phyloP scores from a whole-genome alignment of 1,140 invertebrate genomes.

The Meloidogyne hapla region DNA sequence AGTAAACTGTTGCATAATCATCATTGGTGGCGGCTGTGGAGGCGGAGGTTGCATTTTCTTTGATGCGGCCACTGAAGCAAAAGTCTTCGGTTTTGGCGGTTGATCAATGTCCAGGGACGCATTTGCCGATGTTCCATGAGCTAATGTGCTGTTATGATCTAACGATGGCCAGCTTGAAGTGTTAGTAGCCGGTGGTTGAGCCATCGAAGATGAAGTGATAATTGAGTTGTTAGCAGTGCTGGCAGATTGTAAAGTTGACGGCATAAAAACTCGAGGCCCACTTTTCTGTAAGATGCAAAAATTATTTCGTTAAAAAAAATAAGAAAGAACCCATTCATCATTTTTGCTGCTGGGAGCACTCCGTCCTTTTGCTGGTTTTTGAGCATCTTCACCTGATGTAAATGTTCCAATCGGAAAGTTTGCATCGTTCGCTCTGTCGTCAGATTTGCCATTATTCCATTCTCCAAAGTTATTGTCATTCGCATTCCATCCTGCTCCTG shows the following conservation, averaged over 20 bases:
- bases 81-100: conserved; percentile 24
- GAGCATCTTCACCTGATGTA: background rate
- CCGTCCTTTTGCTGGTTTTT: background rate
- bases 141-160: background rate
- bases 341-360: background rate
- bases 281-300: background rate
- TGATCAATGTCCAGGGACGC: background rate
- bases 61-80: conserved; percentile 25
- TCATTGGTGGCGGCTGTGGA: background rate
- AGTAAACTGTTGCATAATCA: background rate
- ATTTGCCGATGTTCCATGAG: background rate
- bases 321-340: conserved; percentile 12
- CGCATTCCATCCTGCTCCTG: background rate
- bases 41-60: conserved; percentile 8
- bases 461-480: background rate
- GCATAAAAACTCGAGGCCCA: conserved; percentile 13
- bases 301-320: background rate
- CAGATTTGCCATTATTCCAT: background rate
- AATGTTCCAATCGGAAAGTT: conserved; percentile 10
- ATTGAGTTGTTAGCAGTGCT: background rate
- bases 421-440: background rate
- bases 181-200: background rate
- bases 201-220: background rate
- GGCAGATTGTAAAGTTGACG: conserved; percentile 2
- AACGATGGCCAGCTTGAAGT: conserved; percentile 17